These are phyloP conservation scores for Aurelia coerulea DNA, from an alignment of 30 jellyfish, hydroid and myxozoan species.

Conservation along the genomic window DNA sequence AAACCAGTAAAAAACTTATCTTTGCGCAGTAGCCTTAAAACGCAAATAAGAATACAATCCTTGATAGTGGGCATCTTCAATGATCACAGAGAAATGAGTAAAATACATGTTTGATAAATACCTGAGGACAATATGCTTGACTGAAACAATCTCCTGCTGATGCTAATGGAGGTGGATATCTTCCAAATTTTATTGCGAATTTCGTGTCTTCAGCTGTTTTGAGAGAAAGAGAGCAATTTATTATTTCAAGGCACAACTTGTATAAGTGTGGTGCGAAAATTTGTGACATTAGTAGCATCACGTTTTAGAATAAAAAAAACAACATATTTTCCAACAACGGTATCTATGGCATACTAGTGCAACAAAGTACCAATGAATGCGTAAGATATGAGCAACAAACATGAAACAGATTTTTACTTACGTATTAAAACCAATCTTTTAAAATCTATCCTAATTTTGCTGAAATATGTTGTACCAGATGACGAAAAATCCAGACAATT, in stretches of 20 bases:
- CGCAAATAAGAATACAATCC: too few relatives aligned
- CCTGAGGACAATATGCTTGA: conserved; percentile 90
- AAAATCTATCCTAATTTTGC: conserved; percentile 90
- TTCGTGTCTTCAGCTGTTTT: conserved; percentile 90
- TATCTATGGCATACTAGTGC: background rate
- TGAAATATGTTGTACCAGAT: conserved; percentile 95
- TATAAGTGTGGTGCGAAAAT: background rate
- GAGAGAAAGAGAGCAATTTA: background rate
- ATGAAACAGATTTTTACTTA: conserved; percentile 32
- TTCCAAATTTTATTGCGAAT: conserved; percentile 96
- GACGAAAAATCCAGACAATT: conserved; percentile 94
- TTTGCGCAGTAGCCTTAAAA: too few relatives aligned
- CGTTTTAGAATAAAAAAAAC: background rate
- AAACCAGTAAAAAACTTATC: too few relatives aligned
- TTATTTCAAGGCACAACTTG: background rate
- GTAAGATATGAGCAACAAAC: too few relatives aligned
- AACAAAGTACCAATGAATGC: background rate
- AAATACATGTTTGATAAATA: background rate
- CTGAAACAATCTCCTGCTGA: conserved; percentile 98
- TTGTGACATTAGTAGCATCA: background rate
- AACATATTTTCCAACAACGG: background rate
- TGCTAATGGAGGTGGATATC: conserved; percentile 98
- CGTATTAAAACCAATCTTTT: conserved; percentile 78
- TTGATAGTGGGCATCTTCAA: too few relatives aligned
- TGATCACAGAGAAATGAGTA: too few relatives aligned